Evolutionary conservation across 2,797 vertebrate species (phyloP).

Genomic region (Lagocephalus sceleratus): DNA sequence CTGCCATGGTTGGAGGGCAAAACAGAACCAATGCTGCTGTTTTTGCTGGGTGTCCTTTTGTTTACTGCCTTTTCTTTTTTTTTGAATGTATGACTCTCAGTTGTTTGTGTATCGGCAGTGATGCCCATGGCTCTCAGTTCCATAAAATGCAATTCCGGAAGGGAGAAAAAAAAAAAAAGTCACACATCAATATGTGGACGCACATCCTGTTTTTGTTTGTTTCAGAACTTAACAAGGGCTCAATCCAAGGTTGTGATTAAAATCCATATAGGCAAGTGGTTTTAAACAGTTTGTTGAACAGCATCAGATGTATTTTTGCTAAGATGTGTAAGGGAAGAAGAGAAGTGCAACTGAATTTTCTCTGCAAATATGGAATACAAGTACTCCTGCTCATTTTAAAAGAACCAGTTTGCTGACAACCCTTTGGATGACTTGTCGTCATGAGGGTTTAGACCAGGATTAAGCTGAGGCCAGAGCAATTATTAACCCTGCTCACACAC

Average conservation of each 20-base stretch:
- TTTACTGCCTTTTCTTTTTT: constrained; percentile 53
- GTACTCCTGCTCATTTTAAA: too few relatives aligned
- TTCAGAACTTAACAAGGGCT: not conserved
- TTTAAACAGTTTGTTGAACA: not conserved
- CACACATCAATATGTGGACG: constrained; percentile 5
- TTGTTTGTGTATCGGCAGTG: constrained; percentile 46
- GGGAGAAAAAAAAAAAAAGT: constrained; percentile 21
- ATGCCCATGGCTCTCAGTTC: constrained; percentile 40
- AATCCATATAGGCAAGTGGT: not conserved
- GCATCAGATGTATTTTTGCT: not conserved
- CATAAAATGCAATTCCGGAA: constrained; percentile 37
- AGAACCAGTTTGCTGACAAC: too few relatives aligned
- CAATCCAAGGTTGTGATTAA: not conserved
- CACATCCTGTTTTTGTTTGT: too few relatives aligned
- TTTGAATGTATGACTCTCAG: constrained; percentile 53
- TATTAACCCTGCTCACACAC: too few relatives aligned
- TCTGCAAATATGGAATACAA: not conserved
- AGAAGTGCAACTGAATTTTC: not conserved
- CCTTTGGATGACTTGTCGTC: too few relatives aligned
- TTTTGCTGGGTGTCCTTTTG: constrained; percentile 38
- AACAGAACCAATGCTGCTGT: constrained; percentile 52
- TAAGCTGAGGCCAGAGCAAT: too few relatives aligned
- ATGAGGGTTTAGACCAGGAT: too few relatives aligned
- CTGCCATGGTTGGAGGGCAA: constrained; percentile 63
- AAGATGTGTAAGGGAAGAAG: not conserved